phyloP scores from a whole-genome alignment of 2,797 vertebrate species.

The Erpetoichthys calabaricus region DNA sequence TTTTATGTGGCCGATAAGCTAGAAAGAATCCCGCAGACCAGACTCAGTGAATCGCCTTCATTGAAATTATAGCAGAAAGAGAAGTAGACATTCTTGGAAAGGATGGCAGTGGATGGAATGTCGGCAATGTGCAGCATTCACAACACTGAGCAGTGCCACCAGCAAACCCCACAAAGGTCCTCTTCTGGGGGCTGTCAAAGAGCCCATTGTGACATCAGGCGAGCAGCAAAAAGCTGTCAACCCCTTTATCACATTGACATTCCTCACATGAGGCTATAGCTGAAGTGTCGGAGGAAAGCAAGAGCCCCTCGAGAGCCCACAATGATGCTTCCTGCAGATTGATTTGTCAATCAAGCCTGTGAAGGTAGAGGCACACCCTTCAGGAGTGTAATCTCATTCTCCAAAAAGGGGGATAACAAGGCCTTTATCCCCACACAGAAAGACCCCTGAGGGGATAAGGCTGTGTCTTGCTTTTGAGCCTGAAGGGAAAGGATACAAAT shows the following conservation, averaged over 20 bases:
- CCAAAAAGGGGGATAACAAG: slow-evolving; percentile 30
- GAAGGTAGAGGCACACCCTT: slow-evolving; percentile 31
- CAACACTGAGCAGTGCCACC: slow-evolving; percentile 88
- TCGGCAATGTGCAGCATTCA: slow-evolving; percentile 81
- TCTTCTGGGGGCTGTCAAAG: slow-evolving; percentile 90
- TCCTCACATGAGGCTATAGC: slow-evolving; percentile 64
- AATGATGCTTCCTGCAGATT: slow-evolving; percentile 61
- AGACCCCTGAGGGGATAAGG: slow-evolving; percentile 22
- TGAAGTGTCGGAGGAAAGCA: slow-evolving; percentile 25
- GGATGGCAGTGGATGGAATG: slow-evolving; percentile 72
- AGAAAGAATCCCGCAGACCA: too few species aligned
- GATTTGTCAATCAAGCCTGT: slow-evolving; percentile 60
- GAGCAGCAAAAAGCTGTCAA: slow-evolving; percentile 64
- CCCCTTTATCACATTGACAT: slow-evolving; percentile 86
- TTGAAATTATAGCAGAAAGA: slow-evolving; percentile 32
- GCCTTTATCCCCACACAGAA: slow-evolving; percentile 24
- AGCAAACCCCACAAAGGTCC: slow-evolving; percentile 68
- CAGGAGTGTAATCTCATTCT: slow-evolving; percentile 34
- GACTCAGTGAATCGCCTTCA: too few species aligned
- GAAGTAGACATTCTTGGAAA: slow-evolving; percentile 62
- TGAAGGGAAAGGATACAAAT: slow-evolving; percentile 32
- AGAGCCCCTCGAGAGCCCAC: slow-evolving; percentile 34
- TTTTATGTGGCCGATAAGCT: too few species aligned
- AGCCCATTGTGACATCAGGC: slow-evolving; percentile 71
- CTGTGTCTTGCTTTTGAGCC: slow-evolving; percentile 28